Evolutionary conservation across 2,113 vertebrate species (phyloP).

Genomic region (Calidris pugnax): DNA sequence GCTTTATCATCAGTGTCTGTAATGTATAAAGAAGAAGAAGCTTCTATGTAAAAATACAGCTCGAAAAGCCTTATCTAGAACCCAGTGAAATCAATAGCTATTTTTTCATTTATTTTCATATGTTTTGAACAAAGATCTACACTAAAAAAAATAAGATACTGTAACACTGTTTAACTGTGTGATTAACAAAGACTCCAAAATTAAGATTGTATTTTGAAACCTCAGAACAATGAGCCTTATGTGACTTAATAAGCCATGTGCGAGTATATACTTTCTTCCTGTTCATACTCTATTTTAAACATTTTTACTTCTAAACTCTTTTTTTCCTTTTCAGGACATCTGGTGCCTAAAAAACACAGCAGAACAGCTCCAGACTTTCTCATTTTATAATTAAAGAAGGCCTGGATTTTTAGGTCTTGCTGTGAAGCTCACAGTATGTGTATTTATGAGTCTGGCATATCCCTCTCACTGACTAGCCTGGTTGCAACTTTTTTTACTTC

Average conservation of each 20-base stretch:
- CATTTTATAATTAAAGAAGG: conserved; percentile 54
- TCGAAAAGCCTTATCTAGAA: background rate
- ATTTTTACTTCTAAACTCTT: conserved; percentile 1
- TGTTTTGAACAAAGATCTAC: background rate
- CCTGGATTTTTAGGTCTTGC: conserved; percentile 45
- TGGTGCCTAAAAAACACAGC: conserved; percentile 41
- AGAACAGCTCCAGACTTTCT: conserved; percentile 42
- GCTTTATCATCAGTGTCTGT: background rate
- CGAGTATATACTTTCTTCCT: background rate
- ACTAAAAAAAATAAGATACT: background rate
- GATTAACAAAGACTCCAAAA: background rate
- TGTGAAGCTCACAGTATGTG: conserved; percentile 56
- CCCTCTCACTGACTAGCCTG: background rate
- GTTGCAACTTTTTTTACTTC: conserved; percentile 2
- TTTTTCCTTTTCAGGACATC: conserved; percentile 37
- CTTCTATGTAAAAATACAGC: background rate
- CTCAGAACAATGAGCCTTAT: background rate
- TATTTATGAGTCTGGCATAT: conserved; percentile 51
- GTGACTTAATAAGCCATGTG: background rate
- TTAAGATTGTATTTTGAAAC: background rate
- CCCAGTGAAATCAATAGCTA: background rate
- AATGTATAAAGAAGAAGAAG: background rate
- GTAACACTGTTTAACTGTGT: background rate
- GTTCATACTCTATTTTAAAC: background rate
- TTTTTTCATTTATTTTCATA: background rate